Evolutionary conservation across 2,888 invertebrate species (phyloP).

Genomic region (Erebia aethiops): DNA sequence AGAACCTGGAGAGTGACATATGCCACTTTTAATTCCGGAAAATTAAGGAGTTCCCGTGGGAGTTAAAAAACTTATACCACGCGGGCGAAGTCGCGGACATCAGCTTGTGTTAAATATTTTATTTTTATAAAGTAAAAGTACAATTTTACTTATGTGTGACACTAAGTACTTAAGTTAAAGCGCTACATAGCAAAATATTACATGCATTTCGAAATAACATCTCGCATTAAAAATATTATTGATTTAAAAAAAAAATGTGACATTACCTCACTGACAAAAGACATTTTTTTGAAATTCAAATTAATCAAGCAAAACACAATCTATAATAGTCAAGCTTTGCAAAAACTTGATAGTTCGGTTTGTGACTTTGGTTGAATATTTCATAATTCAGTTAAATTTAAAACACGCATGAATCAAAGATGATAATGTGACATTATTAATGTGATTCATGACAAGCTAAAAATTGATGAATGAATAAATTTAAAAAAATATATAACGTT

Average conservation of each 20-base stretch:
- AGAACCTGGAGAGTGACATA: too few relatives aligned
- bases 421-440: neutral
- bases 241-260: neutral
- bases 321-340: neutral
- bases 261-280: neutral
- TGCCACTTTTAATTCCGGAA: too few relatives aligned
- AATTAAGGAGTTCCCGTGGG: too few relatives aligned
- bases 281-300: conserved; percentile 7
- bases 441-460: neutral
- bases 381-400: neutral
- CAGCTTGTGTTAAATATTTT: too few relatives aligned
- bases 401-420: neutral
- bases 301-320: neutral
- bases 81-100: too few relatives aligned
- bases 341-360: conserved; percentile 13
- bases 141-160: too few relatives aligned
- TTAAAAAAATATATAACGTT: neutral
- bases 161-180: too few relatives aligned
- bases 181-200: neutral
- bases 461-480: conserved; percentile 1
- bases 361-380: neutral
- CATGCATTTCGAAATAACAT: neutral
- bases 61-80: too few relatives aligned
- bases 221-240: neutral
- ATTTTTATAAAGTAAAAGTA: too few relatives aligned